phyloP scores from a whole-genome alignment of 92 coral and sea anemone genomes.

The Blastomussa wellsi region DNA sequence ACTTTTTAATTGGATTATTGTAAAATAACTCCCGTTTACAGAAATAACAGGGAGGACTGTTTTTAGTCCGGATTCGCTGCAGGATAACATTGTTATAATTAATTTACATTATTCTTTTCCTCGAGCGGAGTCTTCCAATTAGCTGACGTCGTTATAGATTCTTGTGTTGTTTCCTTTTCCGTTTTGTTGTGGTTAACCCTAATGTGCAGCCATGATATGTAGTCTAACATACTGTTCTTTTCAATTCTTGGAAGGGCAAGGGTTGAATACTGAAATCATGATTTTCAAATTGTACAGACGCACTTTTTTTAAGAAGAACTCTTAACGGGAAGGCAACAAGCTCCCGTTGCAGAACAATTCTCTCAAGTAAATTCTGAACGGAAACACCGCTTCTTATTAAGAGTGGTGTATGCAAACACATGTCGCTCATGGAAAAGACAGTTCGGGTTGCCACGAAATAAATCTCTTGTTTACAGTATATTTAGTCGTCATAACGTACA shows the following conservation, averaged over 20 bases:
- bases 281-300: background rate
- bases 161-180: background rate
- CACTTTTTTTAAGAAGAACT: background rate
- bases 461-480: background rate
- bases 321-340: background rate
- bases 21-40: background rate
- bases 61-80: background rate
- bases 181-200: background rate
- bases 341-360: background rate
- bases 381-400: background rate
- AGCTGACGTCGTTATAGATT: background rate
- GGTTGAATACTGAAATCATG: background rate
- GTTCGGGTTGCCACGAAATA: background rate
- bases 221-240: background rate
- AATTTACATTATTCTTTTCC: background rate
- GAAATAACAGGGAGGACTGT: background rate
- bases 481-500: background rate
- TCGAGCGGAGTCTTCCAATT: background rate
- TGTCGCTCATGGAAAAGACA: background rate
- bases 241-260: background rate
- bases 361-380: background rate
- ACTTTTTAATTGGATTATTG: conserved; percentile 4
- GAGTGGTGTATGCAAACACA: background rate
- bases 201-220: background rate
- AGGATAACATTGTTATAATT: background rate